phyloP scores from a whole-genome alignment of 2,113 vertebrate genomes.

The Bungarus multicinctus region DNA sequence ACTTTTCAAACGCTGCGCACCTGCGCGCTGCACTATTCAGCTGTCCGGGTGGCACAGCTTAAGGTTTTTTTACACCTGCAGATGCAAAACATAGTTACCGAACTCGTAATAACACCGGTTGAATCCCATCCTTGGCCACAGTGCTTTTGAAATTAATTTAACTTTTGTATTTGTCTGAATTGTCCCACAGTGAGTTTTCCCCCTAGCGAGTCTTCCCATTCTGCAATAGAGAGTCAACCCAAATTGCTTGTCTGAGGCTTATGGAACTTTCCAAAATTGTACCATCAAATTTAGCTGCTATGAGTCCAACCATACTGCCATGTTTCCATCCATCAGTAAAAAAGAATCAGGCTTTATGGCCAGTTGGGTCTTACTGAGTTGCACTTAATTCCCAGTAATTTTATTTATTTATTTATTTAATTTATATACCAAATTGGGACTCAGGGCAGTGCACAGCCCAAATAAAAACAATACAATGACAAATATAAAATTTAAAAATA shows the following conservation, averaged over 20 bases:
- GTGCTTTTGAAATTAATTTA: neutral
- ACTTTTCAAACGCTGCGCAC: too few relatives aligned
- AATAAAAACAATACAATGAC: too few relatives aligned
- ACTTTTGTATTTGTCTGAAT: neutral
- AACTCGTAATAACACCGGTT: too few relatives aligned
- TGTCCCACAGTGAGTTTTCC: neutral
- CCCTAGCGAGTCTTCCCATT: neutral
- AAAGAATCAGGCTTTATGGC: neutral
- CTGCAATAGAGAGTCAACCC: neutral
- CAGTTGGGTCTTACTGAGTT: neutral
- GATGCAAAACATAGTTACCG: too few relatives aligned
- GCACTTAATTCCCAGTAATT: neutral
- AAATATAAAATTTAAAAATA: too few relatives aligned
- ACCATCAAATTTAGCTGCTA: neutral
- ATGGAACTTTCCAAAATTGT: neutral
- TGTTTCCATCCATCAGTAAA: neutral
- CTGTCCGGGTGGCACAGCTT: too few relatives aligned
- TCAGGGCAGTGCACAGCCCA: too few relatives aligned
- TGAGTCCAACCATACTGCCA: neutral
- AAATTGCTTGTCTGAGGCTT: neutral
- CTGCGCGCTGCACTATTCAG: too few relatives aligned
- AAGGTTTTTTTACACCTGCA: too few relatives aligned
- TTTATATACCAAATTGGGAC: too few relatives aligned
- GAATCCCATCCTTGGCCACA: neutral
- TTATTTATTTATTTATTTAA: too few relatives aligned